Evolutionary conservation across 2,888 invertebrate genomes (phyloP).

Genomic region (Teinopalpus imperialis): DNA sequence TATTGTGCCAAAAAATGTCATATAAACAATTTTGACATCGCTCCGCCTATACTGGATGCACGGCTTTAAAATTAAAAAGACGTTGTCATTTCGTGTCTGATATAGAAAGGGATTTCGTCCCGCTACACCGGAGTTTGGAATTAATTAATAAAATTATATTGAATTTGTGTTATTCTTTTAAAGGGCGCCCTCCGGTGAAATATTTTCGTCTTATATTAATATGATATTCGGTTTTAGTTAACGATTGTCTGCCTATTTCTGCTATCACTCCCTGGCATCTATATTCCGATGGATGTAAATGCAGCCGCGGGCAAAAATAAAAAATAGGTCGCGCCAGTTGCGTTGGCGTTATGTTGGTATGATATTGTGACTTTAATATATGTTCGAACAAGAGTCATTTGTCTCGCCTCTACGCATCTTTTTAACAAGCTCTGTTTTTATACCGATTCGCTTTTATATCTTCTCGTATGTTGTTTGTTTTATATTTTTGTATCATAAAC

Average conservation of each 20-base stretch:
- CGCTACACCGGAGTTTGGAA: slow-evolving; percentile 55
- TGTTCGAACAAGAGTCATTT: slow-evolving; percentile 17
- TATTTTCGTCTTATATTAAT: slow-evolving; percentile 31
- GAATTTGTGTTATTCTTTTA: slow-evolving; percentile 37
- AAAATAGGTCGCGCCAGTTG: background rate
- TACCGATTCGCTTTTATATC: slow-evolving; percentile 1
- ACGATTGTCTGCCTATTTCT: slow-evolving; percentile 23
- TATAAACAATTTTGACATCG: too few species aligned
- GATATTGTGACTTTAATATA: background rate
- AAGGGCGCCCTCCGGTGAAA: slow-evolving; percentile 18
- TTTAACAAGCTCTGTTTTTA: slow-evolving; percentile 15
- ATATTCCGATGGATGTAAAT: slow-evolving; percentile 8
- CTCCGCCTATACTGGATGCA: slow-evolving; percentile 3
- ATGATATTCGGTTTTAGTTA: slow-evolving; percentile 34
- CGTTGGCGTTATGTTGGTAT: background rate
- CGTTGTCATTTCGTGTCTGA: slow-evolving; percentile 30
- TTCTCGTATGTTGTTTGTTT: background rate
- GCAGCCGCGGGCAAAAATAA: background rate
- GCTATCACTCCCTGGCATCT: slow-evolving; percentile 23
- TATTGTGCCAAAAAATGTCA: too few species aligned
- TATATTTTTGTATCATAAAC: background rate
- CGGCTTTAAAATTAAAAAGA: slow-evolving; percentile 24
- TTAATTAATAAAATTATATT: slow-evolving; percentile 59
- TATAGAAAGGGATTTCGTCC: slow-evolving; percentile 31
- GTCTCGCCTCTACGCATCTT: slow-evolving; percentile 19